Percentiles rank a stretch among this genome's conserved stretches.
Evolutionary conservation across 2,113 vertebrate genomes (phyloP).

Genomic region (Edolisoma coerulescens): DNA sequence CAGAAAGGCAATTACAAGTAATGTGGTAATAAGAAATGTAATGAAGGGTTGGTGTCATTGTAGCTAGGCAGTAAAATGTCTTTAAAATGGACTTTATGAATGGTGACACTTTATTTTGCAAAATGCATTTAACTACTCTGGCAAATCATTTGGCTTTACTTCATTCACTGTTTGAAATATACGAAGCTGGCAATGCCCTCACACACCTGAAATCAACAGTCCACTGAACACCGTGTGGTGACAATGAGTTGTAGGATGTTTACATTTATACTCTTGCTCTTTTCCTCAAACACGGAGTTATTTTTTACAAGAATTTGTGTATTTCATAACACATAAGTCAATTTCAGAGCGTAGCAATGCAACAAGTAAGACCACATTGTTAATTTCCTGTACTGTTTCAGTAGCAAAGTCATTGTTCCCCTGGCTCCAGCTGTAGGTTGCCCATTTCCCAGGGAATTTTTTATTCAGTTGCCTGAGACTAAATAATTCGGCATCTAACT

Average conservation of each 20-base stretch:
- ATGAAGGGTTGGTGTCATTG: not conserved
- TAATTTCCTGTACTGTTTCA: not conserved
- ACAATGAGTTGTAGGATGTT: not conserved
- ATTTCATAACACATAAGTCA: not conserved
- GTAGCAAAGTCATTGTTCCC: not conserved
- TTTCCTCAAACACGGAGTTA: not conserved
- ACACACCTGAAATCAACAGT: not conserved
- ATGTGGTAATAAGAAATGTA: not conserved
- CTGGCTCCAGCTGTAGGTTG: not conserved
- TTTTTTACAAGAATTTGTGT: not conserved
- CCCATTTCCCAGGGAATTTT: not conserved
- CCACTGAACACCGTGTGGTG: too few relatives aligned
- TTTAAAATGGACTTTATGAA: not conserved
- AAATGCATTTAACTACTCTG: not conserved
- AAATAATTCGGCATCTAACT: not conserved
- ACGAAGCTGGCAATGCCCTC: not conserved
- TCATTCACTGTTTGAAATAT: not conserved
- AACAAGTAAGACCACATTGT: not conserved
- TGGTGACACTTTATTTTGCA: not conserved
- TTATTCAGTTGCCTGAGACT: not conserved
- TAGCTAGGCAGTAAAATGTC: not conserved
- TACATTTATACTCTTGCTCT: not conserved
- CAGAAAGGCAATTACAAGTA: not conserved
- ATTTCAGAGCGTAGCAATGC: not conserved
- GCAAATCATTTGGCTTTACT: not conserved